Evolutionary conservation across 2,888 invertebrate genomes (phyloP), one percentile per base, ranked within the genome.

Genomic region (Boloria selene): DNA sequence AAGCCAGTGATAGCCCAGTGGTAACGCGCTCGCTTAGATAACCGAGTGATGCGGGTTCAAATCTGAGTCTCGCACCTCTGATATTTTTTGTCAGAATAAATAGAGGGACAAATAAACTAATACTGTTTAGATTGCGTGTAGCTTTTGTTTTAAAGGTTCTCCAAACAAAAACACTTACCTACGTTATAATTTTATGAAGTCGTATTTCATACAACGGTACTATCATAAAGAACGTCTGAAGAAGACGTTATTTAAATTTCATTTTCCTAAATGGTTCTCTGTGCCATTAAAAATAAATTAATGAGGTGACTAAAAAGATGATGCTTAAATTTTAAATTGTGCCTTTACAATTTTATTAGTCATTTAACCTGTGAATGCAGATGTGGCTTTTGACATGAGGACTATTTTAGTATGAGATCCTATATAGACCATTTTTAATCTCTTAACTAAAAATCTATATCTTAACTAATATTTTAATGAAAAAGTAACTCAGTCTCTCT

Each of bases 191-290:
- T 56, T 56, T 56, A 56, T 26, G 56, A 38, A 22, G 22, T 26
- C 56, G 13, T 56, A 56, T 56, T 56, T 56, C 44, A 56, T 22
- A 26, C 45, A 56, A 26, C 56, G 56, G 45, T 56, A 56, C 56
- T 56, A 56, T 56, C 56, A 45, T 56, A 56, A 59, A 59, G 49
- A 59, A 49, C 14, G 59, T 50, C 59, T 59, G 49, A 31, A 47
- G 59, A 50, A 59, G 59, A 38, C 59, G 38, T 59, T 50, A 67
- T 67, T 67, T 67, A 62, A 67, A 67, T 67, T 67, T 67, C 64
- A 67, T 60, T 64, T 67, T 67, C 64, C 59, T 49, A 62, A 67
- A 59, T 67, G 64, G 64, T 62, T 47, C 59, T 64, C 54, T 49
- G 49, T 44, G 51, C 64, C 55, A 51, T 67, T 67, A 67, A 67